Percentiles rank a stretch among this genome's conserved stretches.
phyloP scores from a whole-genome alignment of 2,888 invertebrate genomes.

The Tipula helvola region DNA sequence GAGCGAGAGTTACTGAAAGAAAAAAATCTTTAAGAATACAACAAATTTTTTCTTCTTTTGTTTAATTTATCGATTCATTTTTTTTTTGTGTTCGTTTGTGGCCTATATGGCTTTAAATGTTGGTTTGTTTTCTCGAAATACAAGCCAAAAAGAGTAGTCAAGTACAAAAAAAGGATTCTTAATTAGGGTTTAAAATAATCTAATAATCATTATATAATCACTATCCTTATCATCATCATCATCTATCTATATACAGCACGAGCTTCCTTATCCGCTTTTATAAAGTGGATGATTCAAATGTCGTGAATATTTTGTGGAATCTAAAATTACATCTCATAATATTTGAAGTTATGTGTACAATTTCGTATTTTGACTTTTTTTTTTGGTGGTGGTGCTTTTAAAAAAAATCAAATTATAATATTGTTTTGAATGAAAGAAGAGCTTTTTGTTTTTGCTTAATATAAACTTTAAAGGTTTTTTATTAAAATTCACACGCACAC shows the following conservation, averaged over 20 bases:
- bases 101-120: background rate
- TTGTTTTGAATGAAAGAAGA: background rate
- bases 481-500: background rate
- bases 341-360: background rate
- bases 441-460: background rate
- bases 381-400: background rate
- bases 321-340: too few species aligned
- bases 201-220: background rate
- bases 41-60: background rate
- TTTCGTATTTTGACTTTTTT: background rate
- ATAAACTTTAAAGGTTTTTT: background rate
- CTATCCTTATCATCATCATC: background rate
- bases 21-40: background rate
- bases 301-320: too few species aligned
- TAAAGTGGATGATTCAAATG: too few species aligned
- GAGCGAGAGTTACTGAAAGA: background rate
- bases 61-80: background rate
- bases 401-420: background rate
- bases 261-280: background rate
- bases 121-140: background rate
- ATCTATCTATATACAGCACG: background rate
- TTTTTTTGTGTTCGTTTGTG: background rate
- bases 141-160: background rate
- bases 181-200: constrained; percentile 4
- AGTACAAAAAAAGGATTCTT: background rate